Evolutionary conservation across 2,113 vertebrate genomes (phyloP).

Genomic region (Oryzias javanicus): DNA sequence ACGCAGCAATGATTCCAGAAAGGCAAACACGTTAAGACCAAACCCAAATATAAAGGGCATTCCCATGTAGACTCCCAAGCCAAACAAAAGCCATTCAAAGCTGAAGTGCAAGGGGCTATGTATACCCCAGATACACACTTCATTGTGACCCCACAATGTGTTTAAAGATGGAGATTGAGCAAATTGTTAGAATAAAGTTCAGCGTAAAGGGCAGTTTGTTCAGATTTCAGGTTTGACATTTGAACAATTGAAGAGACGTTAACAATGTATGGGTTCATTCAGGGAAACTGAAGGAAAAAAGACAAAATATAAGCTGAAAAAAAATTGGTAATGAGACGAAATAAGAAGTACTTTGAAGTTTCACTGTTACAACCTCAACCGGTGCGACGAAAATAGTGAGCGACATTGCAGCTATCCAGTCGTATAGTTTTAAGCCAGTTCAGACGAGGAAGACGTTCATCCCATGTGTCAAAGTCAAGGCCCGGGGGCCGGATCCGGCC

Average conservation of each 20-base stretch:
- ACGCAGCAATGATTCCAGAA: constrained; percentile 7
- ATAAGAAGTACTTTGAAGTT: no score
- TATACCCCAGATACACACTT: constrained; percentile 16
- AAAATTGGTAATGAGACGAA: no score
- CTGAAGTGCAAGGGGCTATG: constrained; percentile 23
- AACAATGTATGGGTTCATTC: constrained; percentile 4
- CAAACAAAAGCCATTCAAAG: constrained; percentile 61
- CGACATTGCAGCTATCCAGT: no score
- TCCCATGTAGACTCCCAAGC: constrained; percentile 3
- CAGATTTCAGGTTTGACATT: background rate
- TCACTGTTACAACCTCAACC: no score
- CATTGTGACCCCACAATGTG: no score
- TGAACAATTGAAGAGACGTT: background rate
- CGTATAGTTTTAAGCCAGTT: no score
- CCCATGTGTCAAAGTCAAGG: no score
- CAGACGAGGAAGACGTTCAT: no score
- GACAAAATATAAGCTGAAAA: no score
- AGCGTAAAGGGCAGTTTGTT: constrained; percentile 2
- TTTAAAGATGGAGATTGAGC: background rate
- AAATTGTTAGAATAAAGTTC: constrained; percentile 26
- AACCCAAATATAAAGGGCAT: constrained; percentile 45
- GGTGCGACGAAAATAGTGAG: no score
- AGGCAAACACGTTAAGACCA: constrained; percentile 31
- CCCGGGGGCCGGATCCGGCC: no score
- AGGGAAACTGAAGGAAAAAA: constrained; percentile 7